Conservation (phyloP, 2,797 vertebrate genomes). For the Choloepus didactylus region DNA sequence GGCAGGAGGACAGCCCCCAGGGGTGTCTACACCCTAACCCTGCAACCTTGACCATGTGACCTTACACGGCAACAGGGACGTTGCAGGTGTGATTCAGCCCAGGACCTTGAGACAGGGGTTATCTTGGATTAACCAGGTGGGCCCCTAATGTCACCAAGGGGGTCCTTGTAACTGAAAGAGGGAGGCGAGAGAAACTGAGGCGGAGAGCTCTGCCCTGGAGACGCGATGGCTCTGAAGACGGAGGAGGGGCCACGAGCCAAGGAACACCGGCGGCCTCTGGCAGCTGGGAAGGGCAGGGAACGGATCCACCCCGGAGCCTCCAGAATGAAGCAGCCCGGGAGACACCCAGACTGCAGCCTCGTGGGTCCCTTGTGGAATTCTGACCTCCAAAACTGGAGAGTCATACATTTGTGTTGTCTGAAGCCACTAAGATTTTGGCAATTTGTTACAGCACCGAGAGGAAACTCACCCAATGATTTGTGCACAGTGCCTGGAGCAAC, state of each 20-base stretch:
- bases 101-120: not conserved
- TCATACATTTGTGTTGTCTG: not conserved
- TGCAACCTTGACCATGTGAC: fast-evolving
- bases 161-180: not conserved
- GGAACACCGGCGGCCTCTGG: not conserved
- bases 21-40: not conserved
- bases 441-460: not conserved
- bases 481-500: not conserved
- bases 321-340: not conserved
- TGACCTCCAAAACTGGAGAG: not conserved
- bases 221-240: fast-evolving
- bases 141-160: not conserved
- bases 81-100: not conserved
- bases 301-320: not conserved
- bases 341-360: not conserved
- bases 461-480: not conserved
- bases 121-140: not conserved
- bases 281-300: not conserved
- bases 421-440: not conserved
- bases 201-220: not conserved
- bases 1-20: not conserved
- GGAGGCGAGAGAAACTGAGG: not conserved
- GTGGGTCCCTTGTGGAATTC: not conserved
- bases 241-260: not conserved
- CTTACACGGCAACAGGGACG: not conserved